A percentile compares a stretch with the other conserved stretches of the same genome.
phyloP scores from a whole-genome alignment of 1,140 invertebrate species.

The Harlomillsia oculata region DNA sequence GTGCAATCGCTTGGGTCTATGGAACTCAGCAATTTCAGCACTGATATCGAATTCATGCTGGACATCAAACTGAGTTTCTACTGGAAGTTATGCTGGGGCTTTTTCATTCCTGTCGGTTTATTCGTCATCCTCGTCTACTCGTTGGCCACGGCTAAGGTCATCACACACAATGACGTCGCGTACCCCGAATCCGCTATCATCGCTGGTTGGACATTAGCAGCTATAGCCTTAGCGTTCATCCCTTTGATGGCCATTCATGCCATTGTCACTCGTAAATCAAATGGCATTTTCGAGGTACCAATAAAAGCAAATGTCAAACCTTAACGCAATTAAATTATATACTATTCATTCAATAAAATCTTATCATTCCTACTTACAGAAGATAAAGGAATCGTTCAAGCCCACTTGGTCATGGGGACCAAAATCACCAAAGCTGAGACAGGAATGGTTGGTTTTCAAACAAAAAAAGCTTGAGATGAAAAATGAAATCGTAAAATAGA shows the following conservation, averaged over 20 bases:
- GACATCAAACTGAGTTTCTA: constrained; percentile 15
- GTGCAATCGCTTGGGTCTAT: constrained; percentile 38
- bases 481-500: too few species aligned
- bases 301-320: too few species aligned
- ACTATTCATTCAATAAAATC: not conserved
- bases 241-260: constrained; percentile 46
- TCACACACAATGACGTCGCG: constrained; percentile 43
- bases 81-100: constrained; percentile 42
- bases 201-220: constrained; percentile 45
- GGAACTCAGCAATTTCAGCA: constrained; percentile 20
- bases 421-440: constrained; percentile 41
- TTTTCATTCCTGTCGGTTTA: constrained; percentile 46
- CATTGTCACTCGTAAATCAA: constrained; percentile 25
- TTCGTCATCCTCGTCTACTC: constrained; percentile 58
- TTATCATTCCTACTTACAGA: constrained; percentile 36
- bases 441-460: constrained; percentile 50
- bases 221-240: constrained; percentile 47
- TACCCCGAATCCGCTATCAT: constrained; percentile 35
- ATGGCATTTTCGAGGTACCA: constrained; percentile 14
- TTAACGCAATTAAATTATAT: not conserved
- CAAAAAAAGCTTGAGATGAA: too few species aligned
- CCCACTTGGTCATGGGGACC: constrained; percentile 54
- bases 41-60: constrained; percentile 32
- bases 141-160: constrained; percentile 43
- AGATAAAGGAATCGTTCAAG: constrained; percentile 43